Base-by-base conservation (phyloP, 2,888 invertebrate genomes). In the Lasioglossum calceatum region DNA sequence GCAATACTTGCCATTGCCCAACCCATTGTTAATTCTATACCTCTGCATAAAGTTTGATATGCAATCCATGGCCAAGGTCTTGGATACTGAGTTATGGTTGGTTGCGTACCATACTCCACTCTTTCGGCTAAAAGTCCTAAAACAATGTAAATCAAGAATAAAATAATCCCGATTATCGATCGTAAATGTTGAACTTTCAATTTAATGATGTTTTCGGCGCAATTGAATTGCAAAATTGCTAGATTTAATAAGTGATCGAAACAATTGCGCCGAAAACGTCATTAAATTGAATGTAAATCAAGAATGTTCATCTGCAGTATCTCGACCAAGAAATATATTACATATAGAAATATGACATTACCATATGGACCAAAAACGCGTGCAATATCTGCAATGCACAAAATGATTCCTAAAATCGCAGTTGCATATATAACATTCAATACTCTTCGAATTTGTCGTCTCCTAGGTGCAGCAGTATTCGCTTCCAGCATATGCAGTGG, bases 1-100 rank as follows among this genome's bases (percentile, higher is more conserved):
- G 96, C 96, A 87, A 96, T 95, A 92, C 96, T 96, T 42, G 96
- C 96, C 95, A 96, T 96, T 47, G 96, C 95, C 84, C 96, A 96
- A 58, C 96, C 96, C 95, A 96, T 96, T 74, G 94, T 94, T 61
- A 96, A 92, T 92, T 96, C 96, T 78, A 96, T 91, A 23, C 93
- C 91, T 67, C 96, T 94, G 91, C 96, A 96, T 1, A 96, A 79
- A 0, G 96, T 96, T 91, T 96, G 96, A 90, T 96, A 96, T 44
- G 95, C 92, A 76, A 96, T 95, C 97, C 96, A 97, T 0, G 96
- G 96, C 96, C 96, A 96, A 16, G 96, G 95, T 77, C 89, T 93
- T 0, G 95, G 95, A 58, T 94, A 91, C 82, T 93, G 92, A 16
- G 88, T 79, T 4, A 87, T 12, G 39, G 90, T 61, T 23, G 93